Evolutionary conservation across 1,140 invertebrate genomes (phyloP), one percentile per base, ranked within the genome.

Genomic region (Trissolcus basalis): DNA sequence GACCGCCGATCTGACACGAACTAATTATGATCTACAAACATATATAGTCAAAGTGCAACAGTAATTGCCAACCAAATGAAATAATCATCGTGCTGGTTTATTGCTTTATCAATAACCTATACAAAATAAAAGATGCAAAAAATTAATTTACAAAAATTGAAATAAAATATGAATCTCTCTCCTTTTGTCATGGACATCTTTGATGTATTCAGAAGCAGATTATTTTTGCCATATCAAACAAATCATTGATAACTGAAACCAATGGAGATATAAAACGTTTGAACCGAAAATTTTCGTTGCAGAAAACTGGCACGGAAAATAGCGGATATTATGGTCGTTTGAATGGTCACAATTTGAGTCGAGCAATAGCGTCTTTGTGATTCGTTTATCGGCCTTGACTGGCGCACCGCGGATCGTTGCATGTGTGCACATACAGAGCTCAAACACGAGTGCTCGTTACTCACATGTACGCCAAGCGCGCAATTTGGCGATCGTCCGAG

Each of bases 331-430:
- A 54, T 48, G 64, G 51, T 47, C 58, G 51, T 58, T 60, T 65
- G 53, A 69, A 65, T 65, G 60, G 53, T 69, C 53, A 55, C 55
- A 67, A 67, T 77, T 77, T 61, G 48, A 71, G 55, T 50, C 49
- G 36, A 14, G 60, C 73, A 77, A 77, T 70, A 50, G 67, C 56
- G 67, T 77, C 67, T 70, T 77, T 71, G 73, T 70, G 67, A 77
- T 77, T 70, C 65, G 73, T 77, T 70, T 77, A 77, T 77, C 73
- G 67, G 73, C 73, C 73, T 70, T 77, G 73, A 71, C 73, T 77
- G 73, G 60, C 56, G 67, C 51, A 67, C 73, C 73, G 73, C 67
- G 55, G 60, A 54, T 54, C 61, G 61, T 47, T 71, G 55, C 50
- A 47, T 55, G 71, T 58, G 36, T 14, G 49, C 32, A 13, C 13